These are phyloP conservation scores for Cephus nigrinus DNA, from an alignment of 2,888 invertebrate species.

Conservation along the genomic window DNA sequence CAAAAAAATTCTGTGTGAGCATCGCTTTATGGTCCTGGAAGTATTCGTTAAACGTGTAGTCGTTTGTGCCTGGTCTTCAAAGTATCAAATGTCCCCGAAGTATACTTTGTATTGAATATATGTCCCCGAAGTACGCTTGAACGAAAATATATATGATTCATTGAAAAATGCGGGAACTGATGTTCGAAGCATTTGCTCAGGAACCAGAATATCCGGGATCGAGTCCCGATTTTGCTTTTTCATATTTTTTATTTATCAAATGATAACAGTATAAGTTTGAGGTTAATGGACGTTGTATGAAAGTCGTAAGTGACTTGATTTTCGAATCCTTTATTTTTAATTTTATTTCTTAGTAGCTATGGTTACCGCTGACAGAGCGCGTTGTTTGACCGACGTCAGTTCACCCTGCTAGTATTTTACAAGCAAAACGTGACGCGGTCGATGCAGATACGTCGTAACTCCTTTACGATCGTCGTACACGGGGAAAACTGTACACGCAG, in stretches of 20 bases:
- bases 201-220: no score
- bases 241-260: no score
- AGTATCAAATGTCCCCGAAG: not conserved
- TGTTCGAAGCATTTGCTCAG: no score
- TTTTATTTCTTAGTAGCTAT: not conserved
- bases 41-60: no score
- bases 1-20: not conserved
- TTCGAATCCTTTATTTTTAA: not conserved
- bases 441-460: conserved; percentile 2
- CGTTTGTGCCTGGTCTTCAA: no score
- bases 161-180: no score
- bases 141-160: no score
- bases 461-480: not conserved
- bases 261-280: no score
- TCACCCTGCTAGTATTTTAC: not conserved
- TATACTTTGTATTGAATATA: not conserved
- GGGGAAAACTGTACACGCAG: not conserved
- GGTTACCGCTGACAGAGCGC: not conserved
- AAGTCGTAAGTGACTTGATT: not conserved
- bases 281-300: no score
- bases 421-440: not conserved
- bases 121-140: not conserved
- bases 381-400: not conserved
- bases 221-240: no score
- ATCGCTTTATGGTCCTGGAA: not conserved